Evolutionary conservation across 2,797 vertebrate species (phyloP).

Genomic region (Pristis pectinata): DNA sequence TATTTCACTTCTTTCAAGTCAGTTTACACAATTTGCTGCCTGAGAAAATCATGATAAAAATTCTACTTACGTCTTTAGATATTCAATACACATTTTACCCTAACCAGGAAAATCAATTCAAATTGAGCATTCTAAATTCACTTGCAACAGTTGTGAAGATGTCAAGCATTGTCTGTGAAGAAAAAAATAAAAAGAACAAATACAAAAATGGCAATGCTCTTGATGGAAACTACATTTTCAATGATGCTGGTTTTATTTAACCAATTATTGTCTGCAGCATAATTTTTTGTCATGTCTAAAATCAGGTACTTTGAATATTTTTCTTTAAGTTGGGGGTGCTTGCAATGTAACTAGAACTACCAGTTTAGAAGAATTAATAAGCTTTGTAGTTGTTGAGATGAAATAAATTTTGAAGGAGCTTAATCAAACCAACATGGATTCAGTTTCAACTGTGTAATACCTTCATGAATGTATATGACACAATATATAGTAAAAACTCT

Average conservation of each 20-base stretch:
- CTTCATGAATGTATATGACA: too few relatives aligned
- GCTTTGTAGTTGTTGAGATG: not conserved
- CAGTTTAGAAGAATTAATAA: not conserved
- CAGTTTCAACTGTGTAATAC: not conserved
- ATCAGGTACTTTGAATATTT: not conserved
- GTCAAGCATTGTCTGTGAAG: not conserved
- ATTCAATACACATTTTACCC: not conserved
- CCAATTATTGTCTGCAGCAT: not conserved
- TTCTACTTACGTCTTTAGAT: not conserved
- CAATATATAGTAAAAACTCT: too few relatives aligned
- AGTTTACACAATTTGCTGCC: not conserved
- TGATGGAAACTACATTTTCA: not conserved
- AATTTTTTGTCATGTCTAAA: not conserved
- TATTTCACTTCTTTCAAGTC: not conserved
- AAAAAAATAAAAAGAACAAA: not conserved
- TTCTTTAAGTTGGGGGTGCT: not conserved
- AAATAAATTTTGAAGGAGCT: constrained; percentile 2
- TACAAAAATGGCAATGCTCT: not conserved
- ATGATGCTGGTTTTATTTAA: not conserved
- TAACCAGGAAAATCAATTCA: not conserved
- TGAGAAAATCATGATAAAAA: not conserved
- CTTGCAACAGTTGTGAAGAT: not conserved
- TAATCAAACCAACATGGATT: not conserved
- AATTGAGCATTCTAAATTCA: not conserved
- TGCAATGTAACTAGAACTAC: not conserved